Conservation (phyloP, 2,888 invertebrate genomes). For the Agonopterix subpropinquella region DNA sequence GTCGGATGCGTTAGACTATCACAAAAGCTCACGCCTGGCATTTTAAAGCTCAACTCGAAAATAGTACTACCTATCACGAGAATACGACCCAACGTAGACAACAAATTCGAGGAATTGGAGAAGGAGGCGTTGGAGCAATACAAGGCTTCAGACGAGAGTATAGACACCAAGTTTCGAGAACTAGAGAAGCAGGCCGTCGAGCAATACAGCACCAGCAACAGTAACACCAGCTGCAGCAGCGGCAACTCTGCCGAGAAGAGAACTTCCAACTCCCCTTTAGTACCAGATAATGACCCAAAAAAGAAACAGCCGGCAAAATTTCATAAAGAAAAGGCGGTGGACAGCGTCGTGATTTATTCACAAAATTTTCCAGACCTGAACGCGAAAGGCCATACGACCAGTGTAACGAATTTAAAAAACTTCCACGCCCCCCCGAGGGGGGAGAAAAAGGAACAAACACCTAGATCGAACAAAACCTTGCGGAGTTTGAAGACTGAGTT, state of each 20-base stretch:
- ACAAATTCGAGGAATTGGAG: constrained; percentile 74
- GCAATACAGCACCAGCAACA: constrained; percentile 76
- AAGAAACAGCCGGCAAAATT: constrained; percentile 50
- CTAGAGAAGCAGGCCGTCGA: constrained; percentile 80
- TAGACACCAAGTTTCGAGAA: constrained; percentile 76
- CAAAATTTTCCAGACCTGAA: constrained; percentile 66
- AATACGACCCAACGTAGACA: constrained; percentile 46
- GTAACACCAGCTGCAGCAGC: constrained; percentile 67
- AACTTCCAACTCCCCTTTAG: constrained; percentile 28
- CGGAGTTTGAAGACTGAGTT: constrained; percentile 45
- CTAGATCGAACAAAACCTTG: constrained; percentile 41
- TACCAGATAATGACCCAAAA: constrained; percentile 34
- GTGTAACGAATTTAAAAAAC: constrained; percentile 71
- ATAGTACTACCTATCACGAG: constrained; percentile 48
- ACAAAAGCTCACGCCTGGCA: constrained; percentile 54
- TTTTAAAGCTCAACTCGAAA: constrained; percentile 60
- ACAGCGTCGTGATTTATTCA: constrained; percentile 63
- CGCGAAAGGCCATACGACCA: constrained; percentile 48
- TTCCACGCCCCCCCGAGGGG: constrained; percentile 72
- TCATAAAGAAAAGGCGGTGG: constrained; percentile 59
- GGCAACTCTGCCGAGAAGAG: constrained; percentile 55
- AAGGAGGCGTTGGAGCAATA: constrained; percentile 77
- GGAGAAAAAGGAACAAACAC: constrained; percentile 65
- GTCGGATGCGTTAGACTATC: constrained; percentile 49
- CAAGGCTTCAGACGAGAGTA: constrained; percentile 74